Evolutionary conservation across 2,888 invertebrate genomes (phyloP), one percentile per base, ranked within the genome.

Genomic region (Meghimatium bilineatum): DNA sequence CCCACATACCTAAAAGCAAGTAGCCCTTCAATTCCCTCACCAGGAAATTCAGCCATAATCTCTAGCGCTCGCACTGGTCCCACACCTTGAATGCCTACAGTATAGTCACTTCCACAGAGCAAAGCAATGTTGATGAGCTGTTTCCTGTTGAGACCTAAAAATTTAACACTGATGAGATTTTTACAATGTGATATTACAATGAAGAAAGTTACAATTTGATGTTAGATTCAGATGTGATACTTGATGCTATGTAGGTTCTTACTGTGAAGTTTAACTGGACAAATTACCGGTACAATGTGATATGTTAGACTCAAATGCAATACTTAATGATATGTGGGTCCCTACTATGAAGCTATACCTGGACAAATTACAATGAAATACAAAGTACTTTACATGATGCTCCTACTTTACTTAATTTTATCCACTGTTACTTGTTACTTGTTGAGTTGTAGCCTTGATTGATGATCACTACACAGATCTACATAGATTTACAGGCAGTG

Each of bases 31-130:
- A 95, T 91, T 36, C 94, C 93, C 12, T 87, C 84, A 6, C 91
- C 91, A 17, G 90, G 90, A 93, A 99, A 99, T 81, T 97, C 96
- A 0, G 97, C 96, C 36, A 99, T 94, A 87, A 99, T 96, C 95
- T 99, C 99, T 90, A 99, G 94, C 0, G 98, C 99, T 0, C 98
- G 97, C 0, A 99, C 98, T 0, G 98, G 97, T 0, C 99, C 99
- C 56, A 99, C 96, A 0, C 98, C 97, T 88, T 95, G 95, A 14
- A 99, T 94, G 3, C 99, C 99, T 23, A 96, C 95, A 0, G 99
- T 99, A 92, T 99, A 99, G 94, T 99, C 99, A 94, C 99, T 98
- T 14, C 99, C 99, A 52, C 98, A 97, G 82, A 99, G 94, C 82
- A 99, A 94, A 0, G 99, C 99, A 75, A 99, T 93, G 87, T 97